Conservation (phyloP, 2,797 vertebrate genomes). For the Nyctalus aviator region DNA sequence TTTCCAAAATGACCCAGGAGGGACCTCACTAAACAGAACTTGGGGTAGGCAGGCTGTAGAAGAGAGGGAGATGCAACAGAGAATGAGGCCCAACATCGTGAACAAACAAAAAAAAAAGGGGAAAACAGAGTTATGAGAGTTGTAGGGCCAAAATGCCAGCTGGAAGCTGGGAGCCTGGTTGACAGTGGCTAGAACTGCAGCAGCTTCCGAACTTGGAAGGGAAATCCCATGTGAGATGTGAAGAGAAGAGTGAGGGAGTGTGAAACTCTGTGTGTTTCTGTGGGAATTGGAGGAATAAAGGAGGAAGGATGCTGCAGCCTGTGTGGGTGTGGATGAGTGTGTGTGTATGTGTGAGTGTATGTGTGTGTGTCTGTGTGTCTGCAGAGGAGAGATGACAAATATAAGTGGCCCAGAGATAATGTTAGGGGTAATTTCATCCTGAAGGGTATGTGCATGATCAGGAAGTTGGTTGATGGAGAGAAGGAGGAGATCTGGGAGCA, state of each 20-base stretch:
- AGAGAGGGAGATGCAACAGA: not conserved
- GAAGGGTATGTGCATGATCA: conserved; percentile 52
- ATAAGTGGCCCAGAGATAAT: conserved; percentile 6
- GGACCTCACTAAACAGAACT: not conserved
- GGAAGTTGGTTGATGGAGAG: not conserved
- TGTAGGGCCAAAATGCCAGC: not conserved
- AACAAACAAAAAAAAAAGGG: not conserved
- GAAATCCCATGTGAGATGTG: conserved; percentile 70
- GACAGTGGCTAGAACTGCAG: conserved; percentile 19
- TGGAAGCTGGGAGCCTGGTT: conserved; percentile 10
- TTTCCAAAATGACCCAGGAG: not conserved
- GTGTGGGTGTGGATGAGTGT: not conserved
- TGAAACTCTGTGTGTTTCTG: conserved; percentile 42
- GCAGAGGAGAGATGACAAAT: conserved; percentile 17
- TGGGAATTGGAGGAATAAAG: not conserved
- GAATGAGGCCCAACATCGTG: not conserved
- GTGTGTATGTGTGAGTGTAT: not conserved
- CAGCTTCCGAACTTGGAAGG: conserved; percentile 60
- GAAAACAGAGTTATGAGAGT: not conserved
- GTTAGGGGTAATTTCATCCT: not conserved
- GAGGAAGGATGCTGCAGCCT: not conserved
- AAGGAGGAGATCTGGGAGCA: not conserved
- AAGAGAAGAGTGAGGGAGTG: conserved; percentile 41
- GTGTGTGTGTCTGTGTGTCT: not conserved
- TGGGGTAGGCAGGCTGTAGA: not conserved